These are phyloP conservation scores for Tortrix viridana DNA, from an alignment of 2,888 invertebrate species.

Conservation along the genomic window DNA sequence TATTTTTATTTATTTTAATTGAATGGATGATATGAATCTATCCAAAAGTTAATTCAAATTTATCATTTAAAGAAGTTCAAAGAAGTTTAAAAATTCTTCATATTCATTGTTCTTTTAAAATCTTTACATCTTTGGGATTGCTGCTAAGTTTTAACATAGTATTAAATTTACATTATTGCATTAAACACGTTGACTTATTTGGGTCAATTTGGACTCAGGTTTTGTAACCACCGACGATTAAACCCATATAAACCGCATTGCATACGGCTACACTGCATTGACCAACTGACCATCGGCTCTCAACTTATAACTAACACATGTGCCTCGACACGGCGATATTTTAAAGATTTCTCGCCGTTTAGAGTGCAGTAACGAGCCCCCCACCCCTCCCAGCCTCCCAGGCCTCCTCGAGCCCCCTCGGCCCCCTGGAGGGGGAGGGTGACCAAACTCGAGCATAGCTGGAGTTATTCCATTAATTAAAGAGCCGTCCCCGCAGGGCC, in stretches of 20 bases:
- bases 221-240: no score
- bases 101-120: no score
- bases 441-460: slow-evolving; percentile 48
- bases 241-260: neutral
- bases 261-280: slow-evolving; percentile 8
- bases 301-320: slow-evolving; percentile 50
- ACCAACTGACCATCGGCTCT: slow-evolving; percentile 15
- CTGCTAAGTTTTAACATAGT: no score
- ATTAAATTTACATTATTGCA: no score
- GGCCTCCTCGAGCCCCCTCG: neutral
- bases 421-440: slow-evolving; percentile 42
- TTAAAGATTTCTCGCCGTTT: slow-evolving; percentile 55
- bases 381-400: slow-evolving; percentile 2
- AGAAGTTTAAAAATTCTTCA: no score
- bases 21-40: no score
- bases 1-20: no score
- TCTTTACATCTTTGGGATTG: no score
- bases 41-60: no score
- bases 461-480: slow-evolving; percentile 83
- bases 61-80: no score
- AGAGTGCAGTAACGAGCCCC: slow-evolving; percentile 38
- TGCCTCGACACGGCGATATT: slow-evolving; percentile 55
- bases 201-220: no score
- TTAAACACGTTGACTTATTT: no score
- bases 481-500: slow-evolving; percentile 52